Evolutionary conservation across 1,140 invertebrate genomes (phyloP), one percentile per base, ranked within the genome.

Genomic region (Phocides pigmalion): DNA sequence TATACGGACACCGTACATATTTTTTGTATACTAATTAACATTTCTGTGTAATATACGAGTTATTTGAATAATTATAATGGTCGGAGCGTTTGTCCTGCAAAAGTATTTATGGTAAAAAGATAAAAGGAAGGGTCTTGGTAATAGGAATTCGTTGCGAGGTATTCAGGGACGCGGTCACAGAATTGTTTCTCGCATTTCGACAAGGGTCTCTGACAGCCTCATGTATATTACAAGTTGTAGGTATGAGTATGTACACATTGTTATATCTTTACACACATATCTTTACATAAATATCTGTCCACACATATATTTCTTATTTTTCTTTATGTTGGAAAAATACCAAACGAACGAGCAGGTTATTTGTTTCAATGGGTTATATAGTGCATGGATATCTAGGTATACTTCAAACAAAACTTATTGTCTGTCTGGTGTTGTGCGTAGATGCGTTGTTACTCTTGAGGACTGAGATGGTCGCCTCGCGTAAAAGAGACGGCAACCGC

Each of bases 41-140:
- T n/a, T n/a, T n/a, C n/a, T n/a, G n/a, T n/a, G n/a, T n/a, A n/a
- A 15, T 12, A 41, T 41, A 41, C 12, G 37, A 35, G 32, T 11
- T 35, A 35, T 11, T n/a, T n/a, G 9, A 17, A 44, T 20, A 44
- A 47, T 47, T 19, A 47, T 22, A 6, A 47, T 3, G 19, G 19
- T 11, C 16, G 1, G 19, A 22, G 19, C 11, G 19, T 32, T 25
- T 32, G 17, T 12, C 16, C 44, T 50, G 47, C 14, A 50, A 39
- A 46, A 58, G 42, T 32, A 58, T 58, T 58, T 58, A 58, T 58
- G 41, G 37, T 58, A 58, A 58, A 58, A 58, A 58, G 54, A 46
- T 44, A 58, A 46, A 58, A 58, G 51, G 37, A 56, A 42, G 54
- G 41, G 54, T 46, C 37, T 56, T 25, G 3, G 41, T 46, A 58